Base-by-base conservation (phyloP, 1,140 invertebrate species). In the Kradibia gibbosae region DNA sequence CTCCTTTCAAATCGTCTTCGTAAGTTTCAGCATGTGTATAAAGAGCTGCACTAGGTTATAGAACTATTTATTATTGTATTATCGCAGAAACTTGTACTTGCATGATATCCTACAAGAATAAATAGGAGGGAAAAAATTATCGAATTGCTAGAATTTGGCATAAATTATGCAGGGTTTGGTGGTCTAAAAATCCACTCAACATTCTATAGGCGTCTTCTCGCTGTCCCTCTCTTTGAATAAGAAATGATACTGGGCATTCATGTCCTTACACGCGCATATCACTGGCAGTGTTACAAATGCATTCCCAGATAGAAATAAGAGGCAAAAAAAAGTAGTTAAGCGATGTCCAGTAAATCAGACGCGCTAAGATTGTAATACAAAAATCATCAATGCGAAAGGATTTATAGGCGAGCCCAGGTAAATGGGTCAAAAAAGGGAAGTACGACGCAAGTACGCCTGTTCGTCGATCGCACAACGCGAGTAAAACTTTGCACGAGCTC, bases 371-470 rank as follows among this genome's bases (percentile, higher is more conserved):
- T 60, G 28, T 65, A 36, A 65, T 65, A 36, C 17, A 36, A 65
- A 65, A 65, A 8, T 36, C 31, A 65, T 65, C 36, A 65, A 65
- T 57, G 31, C 22, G 17, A 28, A 65, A 34, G 1, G 31, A 65
- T 65, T 65, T 65, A 65, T 17, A 17, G 20, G 0, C 11, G 20
- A 17, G 60, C 31, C 36, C 20, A 65, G 60, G 31, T 8, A 65
- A 65, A 36, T 65, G 22, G 31, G 60, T 65, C 31, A 65, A 65
- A 65, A 65, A 17, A 65, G 31, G 34, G 17, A 65, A 36, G 60
- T 36, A 36, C 11, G 13, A 65, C 4, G 28, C 8, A n/a, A n/a
- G 13, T 11, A 22, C 57, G 25, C 57, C 8, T 31, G 57, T 31
- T 60, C 15, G 8, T 31, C 31, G 3, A 10, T 36, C 60, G 28